Evolutionary conservation across 2,888 invertebrate species (phyloP).

Genomic region (Yponomeuta malinellus): DNA sequence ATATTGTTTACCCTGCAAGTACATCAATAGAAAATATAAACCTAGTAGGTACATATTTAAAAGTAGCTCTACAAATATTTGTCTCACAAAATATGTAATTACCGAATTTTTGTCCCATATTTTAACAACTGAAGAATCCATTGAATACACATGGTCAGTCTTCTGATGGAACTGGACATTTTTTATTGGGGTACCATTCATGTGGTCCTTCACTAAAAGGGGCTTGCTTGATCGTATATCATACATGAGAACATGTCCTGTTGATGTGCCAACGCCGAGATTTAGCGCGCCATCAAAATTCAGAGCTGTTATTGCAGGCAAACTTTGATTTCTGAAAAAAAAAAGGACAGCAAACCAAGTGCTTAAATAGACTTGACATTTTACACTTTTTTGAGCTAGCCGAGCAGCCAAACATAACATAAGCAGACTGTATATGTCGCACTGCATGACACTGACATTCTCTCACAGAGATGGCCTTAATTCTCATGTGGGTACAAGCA

Average conservation of each 20-base stretch:
- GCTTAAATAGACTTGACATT: no score
- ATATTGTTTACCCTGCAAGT: constrained; percentile 89
- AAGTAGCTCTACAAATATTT: no score
- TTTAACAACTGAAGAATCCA: constrained; percentile 92
- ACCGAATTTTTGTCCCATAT: constrained; percentile 93
- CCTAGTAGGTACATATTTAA: neutral
- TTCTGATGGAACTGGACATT: constrained; percentile 88
- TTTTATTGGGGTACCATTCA: constrained; percentile 94
- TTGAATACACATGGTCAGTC: constrained; percentile 88
- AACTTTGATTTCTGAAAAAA: constrained; percentile 74
- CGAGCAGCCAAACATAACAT: no score
- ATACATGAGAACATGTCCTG: constrained; percentile 95
- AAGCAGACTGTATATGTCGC: no score
- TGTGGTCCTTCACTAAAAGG: constrained; percentile 93
- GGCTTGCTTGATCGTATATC: constrained; percentile 96
- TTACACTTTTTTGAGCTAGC: no score
- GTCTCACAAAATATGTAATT: constrained; percentile 28
- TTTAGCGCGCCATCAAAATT: constrained; percentile 85
- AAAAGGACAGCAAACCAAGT: constrained; percentile 9
- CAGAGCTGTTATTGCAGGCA: constrained; percentile 87
- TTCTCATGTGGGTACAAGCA: no score
- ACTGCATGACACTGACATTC: no score
- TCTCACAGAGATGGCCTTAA: no score
- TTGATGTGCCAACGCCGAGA: constrained; percentile 93
- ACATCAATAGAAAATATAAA: constrained; percentile 19